Percentiles rank a stretch among this genome's conserved stretches.
These are phyloP conservation scores for Mycteria americana DNA, from an alignment of 2,797 vertebrate genomes.

Conservation along the genomic window DNA sequence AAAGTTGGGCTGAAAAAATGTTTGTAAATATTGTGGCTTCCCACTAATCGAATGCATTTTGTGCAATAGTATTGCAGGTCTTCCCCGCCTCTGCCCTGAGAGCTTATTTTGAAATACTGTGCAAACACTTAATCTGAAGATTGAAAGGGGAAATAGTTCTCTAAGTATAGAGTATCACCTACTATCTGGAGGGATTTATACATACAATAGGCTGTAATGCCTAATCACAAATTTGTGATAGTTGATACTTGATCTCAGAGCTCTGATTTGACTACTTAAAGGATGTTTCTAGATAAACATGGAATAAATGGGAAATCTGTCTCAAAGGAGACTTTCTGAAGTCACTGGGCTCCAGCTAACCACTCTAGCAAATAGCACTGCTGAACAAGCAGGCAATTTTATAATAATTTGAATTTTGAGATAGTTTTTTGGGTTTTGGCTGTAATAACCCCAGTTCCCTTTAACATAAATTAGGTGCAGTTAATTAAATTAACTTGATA, in stretches of 20 bases:
- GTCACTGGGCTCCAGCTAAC: neutral
- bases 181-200: neutral
- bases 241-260: neutral
- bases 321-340: neutral
- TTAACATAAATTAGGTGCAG: neutral
- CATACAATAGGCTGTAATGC: neutral
- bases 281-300: neutral
- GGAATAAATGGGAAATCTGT: neutral
- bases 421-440: neutral
- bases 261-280: neutral
- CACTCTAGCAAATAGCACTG: neutral
- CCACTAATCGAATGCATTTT: neutral
- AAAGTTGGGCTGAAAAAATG: neutral
- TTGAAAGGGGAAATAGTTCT: neutral
- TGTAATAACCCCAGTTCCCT: neutral
- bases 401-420: neutral
- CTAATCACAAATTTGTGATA: neutral
- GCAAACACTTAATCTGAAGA: neutral
- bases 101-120: neutral
- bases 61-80: neutral
- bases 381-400: neutral
- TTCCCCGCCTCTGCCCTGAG: accelerated
- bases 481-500: neutral
- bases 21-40: neutral
- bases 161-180: neutral